These are phyloP conservation scores for Nasua narica DNA, from an alignment of 2,797 vertebrate species.

Conservation along the genomic window DNA sequence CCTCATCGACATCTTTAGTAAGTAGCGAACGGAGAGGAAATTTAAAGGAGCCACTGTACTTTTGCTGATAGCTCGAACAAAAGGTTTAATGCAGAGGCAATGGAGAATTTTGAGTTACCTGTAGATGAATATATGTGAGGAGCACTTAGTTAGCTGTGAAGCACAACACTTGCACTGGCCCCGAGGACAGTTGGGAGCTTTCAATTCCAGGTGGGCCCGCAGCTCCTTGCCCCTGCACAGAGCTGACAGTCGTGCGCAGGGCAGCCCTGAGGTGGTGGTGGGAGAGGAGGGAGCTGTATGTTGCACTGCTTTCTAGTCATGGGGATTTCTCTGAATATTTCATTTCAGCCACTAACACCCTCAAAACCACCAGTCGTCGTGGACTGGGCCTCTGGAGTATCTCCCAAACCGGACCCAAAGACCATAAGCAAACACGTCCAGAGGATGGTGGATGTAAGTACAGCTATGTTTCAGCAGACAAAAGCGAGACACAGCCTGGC, in stretches of 20 bases:
- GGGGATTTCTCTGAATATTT: constrained; percentile 49
- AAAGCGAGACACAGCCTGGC: background rate
- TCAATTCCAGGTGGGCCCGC: background rate
- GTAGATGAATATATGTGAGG: background rate
- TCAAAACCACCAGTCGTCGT: constrained; percentile 93
- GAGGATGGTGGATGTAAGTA: constrained; percentile 95
- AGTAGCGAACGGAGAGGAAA: background rate
- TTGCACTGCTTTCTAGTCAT: background rate
- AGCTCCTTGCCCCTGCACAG: background rate
- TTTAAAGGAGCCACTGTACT: background rate
- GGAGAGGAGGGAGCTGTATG: background rate
- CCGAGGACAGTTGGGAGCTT: background rate
- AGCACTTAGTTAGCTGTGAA: background rate
- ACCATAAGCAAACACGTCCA: constrained; percentile 96
- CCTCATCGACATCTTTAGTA: background rate
- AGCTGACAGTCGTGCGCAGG: background rate
- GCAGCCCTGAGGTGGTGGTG: background rate
- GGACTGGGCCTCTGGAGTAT: constrained; percentile 95
- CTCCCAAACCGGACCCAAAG: constrained; percentile 95
- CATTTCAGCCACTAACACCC: constrained; percentile 91
- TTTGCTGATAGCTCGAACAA: background rate
- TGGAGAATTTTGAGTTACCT: background rate
- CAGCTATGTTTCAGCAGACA: background rate
- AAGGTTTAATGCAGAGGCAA: background rate
- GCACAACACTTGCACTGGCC: background rate